Base-by-base conservation (phyloP, 2,888 invertebrate species). In the Gortyna flavago region DNA sequence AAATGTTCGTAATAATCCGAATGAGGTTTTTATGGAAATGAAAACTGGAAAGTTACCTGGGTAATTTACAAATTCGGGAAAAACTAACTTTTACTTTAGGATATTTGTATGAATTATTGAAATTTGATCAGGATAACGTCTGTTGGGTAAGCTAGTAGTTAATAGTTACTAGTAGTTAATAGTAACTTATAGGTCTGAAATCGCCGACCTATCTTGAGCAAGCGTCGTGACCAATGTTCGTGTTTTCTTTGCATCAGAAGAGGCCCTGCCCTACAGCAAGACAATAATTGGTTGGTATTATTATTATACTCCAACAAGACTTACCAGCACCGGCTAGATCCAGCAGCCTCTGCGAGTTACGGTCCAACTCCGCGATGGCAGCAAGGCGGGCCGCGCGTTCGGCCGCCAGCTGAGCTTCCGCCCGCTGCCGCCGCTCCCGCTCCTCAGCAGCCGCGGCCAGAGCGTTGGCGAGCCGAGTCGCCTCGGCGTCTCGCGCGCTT, bases 311-410 rank as follows among this genome's bases (percentile, higher is more conserved):
- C 25, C 25, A 54, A 25, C 54, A 25, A 48, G 25, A 81, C 96
- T 96, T 77, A 97, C 97, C 93, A 90, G 94, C 93, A 87, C 97
- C 94, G 91, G 94, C 96, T 89, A 97, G 96, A 65, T 97, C 97
- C 86, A 98, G 95, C 62, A 98, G 97, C 72, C 98, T 96, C 89
- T 98, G 97, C 35, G 98, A 97, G 92, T 98, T 98, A 83, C 97
- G 96, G 87, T 98, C 97, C 67, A 98, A 94, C 93, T 98, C 98
- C 29, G 97, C 97, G 89, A 98, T 97, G 77, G 98, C 97, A 7
- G 98, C 97, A n/a, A 97, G 97, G 75, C 98, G 97, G 78, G 98
- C 98, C 18, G 97, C 97, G 5, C 97, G 97, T 89, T 98, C 98
- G 25, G 97, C 97, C 61, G 97, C 97, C 86, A 98, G 93, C 86